Evolutionary conservation across 2,797 vertebrate genomes (phyloP).

Genomic region (Rhynchotus rufescens): DNA sequence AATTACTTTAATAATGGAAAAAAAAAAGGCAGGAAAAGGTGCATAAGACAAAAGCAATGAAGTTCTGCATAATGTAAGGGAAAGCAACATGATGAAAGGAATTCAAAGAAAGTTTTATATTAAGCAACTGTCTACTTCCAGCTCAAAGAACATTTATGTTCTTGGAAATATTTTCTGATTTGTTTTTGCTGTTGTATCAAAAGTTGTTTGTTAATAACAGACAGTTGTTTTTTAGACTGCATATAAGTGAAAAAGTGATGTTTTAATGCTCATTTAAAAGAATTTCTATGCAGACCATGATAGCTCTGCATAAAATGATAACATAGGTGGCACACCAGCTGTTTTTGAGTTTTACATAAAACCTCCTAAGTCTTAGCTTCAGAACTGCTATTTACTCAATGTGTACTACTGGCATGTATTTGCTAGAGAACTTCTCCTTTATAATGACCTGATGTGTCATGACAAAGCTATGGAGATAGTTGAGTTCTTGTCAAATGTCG

Average conservation of each 20-base stretch:
- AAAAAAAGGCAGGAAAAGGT: background rate
- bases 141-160: slow-evolving; percentile 3
- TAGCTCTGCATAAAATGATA: background rate
- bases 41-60: background rate
- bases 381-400: background rate
- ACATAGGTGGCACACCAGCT: background rate
- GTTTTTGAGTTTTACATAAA: background rate
- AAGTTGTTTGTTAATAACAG: background rate
- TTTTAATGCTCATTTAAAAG: background rate
- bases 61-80: background rate
- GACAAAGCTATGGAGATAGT: background rate
- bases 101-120: slow-evolving; percentile 7
- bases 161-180: background rate
- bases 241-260: background rate
- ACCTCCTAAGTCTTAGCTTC: background rate
- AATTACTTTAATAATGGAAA: slow-evolving; percentile 38
- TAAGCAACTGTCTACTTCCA: background rate
- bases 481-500: background rate
- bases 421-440: background rate
- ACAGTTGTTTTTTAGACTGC: background rate
- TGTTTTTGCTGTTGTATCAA: background rate
- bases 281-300: background rate
- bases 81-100: slow-evolving; percentile 13
- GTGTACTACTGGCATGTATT: background rate
- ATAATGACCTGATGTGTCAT: background rate